Conservation (phyloP, 2,888 invertebrate genomes). For the Hipparchia sbordonii region DNA sequence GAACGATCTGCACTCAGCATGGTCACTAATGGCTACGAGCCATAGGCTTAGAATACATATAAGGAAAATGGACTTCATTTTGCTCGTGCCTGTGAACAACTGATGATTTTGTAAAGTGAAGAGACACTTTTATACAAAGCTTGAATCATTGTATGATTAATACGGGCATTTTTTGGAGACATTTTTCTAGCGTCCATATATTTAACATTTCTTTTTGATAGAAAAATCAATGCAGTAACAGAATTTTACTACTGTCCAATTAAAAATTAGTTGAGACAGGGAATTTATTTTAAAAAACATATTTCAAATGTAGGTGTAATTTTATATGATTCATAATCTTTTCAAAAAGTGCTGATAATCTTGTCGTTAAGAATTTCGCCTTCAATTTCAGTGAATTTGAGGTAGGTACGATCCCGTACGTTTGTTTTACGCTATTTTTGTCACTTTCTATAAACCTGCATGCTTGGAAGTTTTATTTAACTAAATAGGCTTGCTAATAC, state of each 20-base stretch:
- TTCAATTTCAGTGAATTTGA: too few relatives aligned
- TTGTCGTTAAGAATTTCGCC: too few relatives aligned
- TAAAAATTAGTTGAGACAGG: too few relatives aligned
- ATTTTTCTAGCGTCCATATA: background rate
- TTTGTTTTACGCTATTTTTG: too few relatives aligned
- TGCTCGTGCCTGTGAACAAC: slow-evolving; percentile 11
- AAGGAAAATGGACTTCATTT: slow-evolving; percentile 26
- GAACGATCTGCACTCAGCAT: slow-evolving; percentile 14
- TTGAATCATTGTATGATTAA: background rate
- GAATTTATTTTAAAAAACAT: too few relatives aligned
- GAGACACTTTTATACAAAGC: slow-evolving; percentile 23
- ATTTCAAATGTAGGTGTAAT: too few relatives aligned
- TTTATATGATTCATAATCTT: too few relatives aligned
- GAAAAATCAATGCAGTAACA: background rate
- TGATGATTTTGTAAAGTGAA: slow-evolving; percentile 14
- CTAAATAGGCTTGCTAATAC: too few relatives aligned
- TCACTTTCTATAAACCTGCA: too few relatives aligned
- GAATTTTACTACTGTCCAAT: background rate
- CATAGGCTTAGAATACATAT: slow-evolving; percentile 3
- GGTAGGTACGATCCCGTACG: too few relatives aligned
- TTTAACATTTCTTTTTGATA: background rate
- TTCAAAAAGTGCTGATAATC: too few relatives aligned
- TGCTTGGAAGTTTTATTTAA: too few relatives aligned
- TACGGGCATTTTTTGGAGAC: background rate
- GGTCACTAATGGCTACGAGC: background rate